Evolutionary conservation across 1,140 invertebrate species (phyloP), one percentile per base, ranked within the genome.

Genomic region (Phymastichus coffea): DNA sequence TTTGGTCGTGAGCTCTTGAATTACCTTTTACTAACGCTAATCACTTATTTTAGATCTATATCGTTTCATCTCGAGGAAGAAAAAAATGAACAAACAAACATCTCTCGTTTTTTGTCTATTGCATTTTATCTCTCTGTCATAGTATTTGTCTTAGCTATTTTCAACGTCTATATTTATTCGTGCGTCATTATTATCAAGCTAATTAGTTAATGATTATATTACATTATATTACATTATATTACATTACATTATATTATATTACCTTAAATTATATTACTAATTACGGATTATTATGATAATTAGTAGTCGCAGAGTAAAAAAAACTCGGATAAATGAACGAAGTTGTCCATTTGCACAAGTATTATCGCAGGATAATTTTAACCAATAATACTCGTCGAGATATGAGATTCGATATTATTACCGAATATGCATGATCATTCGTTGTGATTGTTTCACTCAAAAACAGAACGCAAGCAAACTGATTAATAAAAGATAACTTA

Each of bases 111-210:
- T 33, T 33, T 33, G 6, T 33, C 12, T 7, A 33, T 7, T 12
- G 28, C 28, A 33, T 33, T 33, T 33, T 6, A 33, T 33, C 28
- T 53, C 35, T 17, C 19, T 14, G 19, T 46, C 37, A 53, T 38
- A 46, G 52, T 35, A 12, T 7, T 59, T 46, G 40, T 53, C 48
- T 52, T 53, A 53, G 48, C 28, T 46, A 59, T 15, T 46, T 7
- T 59, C 20, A 52, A 46, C 48, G 48, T 59, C 48, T 59, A 53
- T 59, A 59, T 59, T 53, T 59, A 59, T 59, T 59, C 49, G n/a
- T 59, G 3, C 48, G 20, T 53, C 20, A 58, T 51, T 58, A 58
- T 58, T 44, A 41, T 47, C 33, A 20, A 47, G 14, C 14, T 22
- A n/a, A 56, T 57, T 57, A 51, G 47, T 58, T 51, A 43, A 58